Base-by-base conservation (phyloP, 2,888 invertebrate species). In the Scrobipalpa costella region DNA sequence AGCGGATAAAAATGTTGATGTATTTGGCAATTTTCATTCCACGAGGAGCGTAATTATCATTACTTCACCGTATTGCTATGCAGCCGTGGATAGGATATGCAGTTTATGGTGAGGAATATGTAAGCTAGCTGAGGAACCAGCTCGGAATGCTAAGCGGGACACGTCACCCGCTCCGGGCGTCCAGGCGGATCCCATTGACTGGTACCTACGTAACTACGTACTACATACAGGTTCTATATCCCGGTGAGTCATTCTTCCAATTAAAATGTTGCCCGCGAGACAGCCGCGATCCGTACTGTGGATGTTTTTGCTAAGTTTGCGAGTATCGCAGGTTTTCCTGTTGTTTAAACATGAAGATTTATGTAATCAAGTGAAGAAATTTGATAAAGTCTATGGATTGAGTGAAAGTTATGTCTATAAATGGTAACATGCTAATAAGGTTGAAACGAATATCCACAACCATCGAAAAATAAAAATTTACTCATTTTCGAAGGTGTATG, bases 221-320 rank as follows among this genome's bases (percentile, higher is more conserved):
- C 38, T 27, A 50, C 49, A 7, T 58, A 15, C 58, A n/a, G 38
- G 58, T 47, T 27, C 38, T 33, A 27, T 72, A 72, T 62, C 70
- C 68, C 70, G 67, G 70, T 82, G 78, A 83, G 68, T 79, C 78
- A 83, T 69, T 78, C 78, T 76, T 65, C 70, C 75, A 79, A 81
- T 82, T 79, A 82, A 78, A 79, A 77, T 78, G 75, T 79, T 73
- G 72, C 75, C 77, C 67, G 75, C 66, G 67, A 66, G 40, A 15
- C 21, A 15, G 73, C 73, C 76, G 68, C 69, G 73, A 69, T 72
- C 66, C 52, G 68, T 65, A 63, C 63, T 62, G 63, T 68, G 33
- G 7, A 19, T 38, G 49, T 57, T 57, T 60, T 36, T 63, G 52
- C 13, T 8, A 13, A 9, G 11, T 36, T 40, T 21, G 47, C 38